Evolutionary conservation across 2,888 invertebrate genomes (phyloP).

Genomic region (Sarcophaga caerulescens): DNA sequence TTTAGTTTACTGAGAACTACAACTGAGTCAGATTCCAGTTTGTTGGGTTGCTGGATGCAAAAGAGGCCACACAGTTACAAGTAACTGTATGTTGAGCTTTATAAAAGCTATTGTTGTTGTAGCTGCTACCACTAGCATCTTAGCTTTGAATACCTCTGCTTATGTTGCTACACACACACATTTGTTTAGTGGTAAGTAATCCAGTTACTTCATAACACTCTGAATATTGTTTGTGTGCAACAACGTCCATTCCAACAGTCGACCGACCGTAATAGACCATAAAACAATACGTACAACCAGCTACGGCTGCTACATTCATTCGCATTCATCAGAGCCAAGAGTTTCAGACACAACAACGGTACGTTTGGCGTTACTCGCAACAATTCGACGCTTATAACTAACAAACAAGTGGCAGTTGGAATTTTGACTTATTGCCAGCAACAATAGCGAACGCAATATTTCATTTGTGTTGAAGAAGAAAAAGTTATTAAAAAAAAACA

Average conservation of each 20-base stretch:
- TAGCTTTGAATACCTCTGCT: not conserved
- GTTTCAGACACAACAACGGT: constrained; percentile 61
- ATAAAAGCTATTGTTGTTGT: constrained; percentile 28
- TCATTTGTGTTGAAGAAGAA: not conserved
- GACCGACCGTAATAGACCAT: not conserved
- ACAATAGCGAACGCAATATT: constrained; percentile 69
- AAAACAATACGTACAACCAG: constrained; percentile 8
- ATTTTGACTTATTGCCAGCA: constrained; percentile 74
- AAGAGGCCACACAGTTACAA: not conserved
- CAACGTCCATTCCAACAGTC: not conserved
- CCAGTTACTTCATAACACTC: constrained; percentile 32
- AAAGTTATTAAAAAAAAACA: constrained; percentile 1
- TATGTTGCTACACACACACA: not conserved
- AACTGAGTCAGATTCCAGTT: constrained; percentile 62
- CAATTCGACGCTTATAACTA: not conserved
- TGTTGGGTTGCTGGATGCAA: constrained; percentile 9
- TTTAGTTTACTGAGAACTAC: not conserved
- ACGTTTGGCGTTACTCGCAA: constrained; percentile 46
- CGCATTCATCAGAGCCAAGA: constrained; percentile 63
- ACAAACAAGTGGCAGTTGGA: constrained; percentile 72
- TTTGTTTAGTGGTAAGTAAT: constrained; percentile 37
- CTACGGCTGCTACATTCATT: constrained; percentile 18
- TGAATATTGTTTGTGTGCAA: constrained; percentile 23
- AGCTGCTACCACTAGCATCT: constrained; percentile 7
- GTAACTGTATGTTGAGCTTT: not conserved